A percentile compares a stretch with the other conserved stretches of the same genome.
phyloP scores from a whole-genome alignment of 2,113 vertebrate genomes.

The Serranochromis macrocephalus region DNA sequence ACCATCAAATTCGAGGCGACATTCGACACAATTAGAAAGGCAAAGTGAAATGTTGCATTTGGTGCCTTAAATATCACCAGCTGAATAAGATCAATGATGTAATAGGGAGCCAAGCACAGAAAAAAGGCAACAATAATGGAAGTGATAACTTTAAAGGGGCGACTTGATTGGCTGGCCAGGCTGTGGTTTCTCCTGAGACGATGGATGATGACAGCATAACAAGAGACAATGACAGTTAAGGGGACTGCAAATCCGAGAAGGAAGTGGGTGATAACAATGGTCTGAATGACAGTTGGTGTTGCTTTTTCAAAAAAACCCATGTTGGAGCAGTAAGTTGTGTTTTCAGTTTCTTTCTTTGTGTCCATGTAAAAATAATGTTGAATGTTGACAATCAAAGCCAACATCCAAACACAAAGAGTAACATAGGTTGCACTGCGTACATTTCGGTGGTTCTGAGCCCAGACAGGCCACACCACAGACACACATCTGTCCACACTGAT shows the following conservation, averaged over 20 bases:
- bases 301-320: fast-evolving
- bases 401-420: background rate
- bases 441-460: background rate
- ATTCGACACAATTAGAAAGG: background rate
- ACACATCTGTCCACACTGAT: background rate
- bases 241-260: conserved; percentile 79
- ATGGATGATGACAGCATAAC: conserved; percentile 74
- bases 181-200: conserved; percentile 71
- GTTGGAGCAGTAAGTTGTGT: conserved; percentile 9
- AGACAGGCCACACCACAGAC: background rate
- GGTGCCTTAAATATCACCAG: background rate
- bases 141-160: conserved; percentile 81
- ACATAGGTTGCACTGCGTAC: background rate
- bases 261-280: conserved; percentile 65
- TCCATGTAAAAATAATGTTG: conserved; percentile 55
- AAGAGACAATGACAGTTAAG: conserved; percentile 76
- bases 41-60: background rate
- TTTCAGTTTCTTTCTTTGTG: conserved; percentile 29
- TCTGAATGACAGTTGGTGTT: background rate
- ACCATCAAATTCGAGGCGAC: background rate
- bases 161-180: conserved; percentile 72
- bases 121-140: conserved; percentile 81
- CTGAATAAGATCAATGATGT: conserved; percentile 55
- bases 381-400: background rate
- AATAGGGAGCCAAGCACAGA: conserved; percentile 84